phyloP scores from a whole-genome alignment of 2,888 invertebrate species.

The Rhabditoides inermis region DNA sequence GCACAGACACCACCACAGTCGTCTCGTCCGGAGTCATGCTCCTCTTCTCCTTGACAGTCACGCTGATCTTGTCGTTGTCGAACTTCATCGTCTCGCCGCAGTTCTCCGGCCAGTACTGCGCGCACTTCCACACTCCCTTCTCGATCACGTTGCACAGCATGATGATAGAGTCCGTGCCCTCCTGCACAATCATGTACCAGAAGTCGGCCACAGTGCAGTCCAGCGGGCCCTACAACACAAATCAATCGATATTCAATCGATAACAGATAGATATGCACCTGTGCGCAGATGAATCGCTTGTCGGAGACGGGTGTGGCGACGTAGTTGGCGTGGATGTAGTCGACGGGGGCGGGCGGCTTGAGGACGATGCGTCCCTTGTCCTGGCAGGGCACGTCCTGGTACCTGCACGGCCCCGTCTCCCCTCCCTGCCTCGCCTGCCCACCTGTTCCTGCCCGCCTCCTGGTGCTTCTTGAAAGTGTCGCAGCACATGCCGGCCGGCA shows the following conservation, averaged over 20 bases:
- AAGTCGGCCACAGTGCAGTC: constrained; percentile 24
- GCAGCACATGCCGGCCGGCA: constrained; percentile 21
- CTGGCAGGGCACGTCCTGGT: constrained; percentile 36
- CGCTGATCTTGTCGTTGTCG: constrained; percentile 5
- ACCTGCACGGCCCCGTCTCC: constrained; percentile 5
- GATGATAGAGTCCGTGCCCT: constrained; percentile 18
- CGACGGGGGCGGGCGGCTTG: constrained; percentile 18
- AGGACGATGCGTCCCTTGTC: constrained; percentile 26
- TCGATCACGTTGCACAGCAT: constrained; percentile 38
- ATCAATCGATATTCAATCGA: too few relatives aligned
- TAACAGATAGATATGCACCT: too few relatives aligned
- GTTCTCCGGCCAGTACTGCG: constrained; percentile 34
- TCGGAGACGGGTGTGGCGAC: constrained; percentile 22
- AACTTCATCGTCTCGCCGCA: constrained; percentile 10
- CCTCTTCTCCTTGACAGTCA: constrained; percentile 2
- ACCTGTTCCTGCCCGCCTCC: constrained; percentile 14
- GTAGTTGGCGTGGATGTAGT: constrained; percentile 40
- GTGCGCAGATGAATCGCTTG: constrained; percentile 36
- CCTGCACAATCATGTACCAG: constrained; percentile 23
- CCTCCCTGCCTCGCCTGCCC: neutral
- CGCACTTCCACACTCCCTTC: constrained; percentile 65
- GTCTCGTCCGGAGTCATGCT: constrained; percentile 9
- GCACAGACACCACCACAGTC: constrained; percentile 4
- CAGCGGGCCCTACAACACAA: too few relatives aligned
- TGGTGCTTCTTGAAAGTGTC: constrained; percentile 24